Conservation (phyloP, 2,888 invertebrate genomes). For the Cordilura impudica region DNA sequence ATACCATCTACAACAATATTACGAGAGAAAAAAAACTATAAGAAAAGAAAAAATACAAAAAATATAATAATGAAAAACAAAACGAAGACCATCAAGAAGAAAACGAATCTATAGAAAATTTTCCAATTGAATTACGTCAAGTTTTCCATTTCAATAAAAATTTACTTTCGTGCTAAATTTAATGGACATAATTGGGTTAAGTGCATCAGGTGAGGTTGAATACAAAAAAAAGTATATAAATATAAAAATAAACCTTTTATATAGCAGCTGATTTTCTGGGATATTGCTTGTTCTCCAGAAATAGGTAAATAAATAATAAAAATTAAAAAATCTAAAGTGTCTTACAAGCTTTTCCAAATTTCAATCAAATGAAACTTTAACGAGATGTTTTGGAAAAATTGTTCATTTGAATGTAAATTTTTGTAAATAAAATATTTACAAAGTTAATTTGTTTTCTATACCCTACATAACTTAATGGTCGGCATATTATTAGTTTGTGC, state of each 20-base stretch:
- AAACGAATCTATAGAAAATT: constrained; percentile 36
- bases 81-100: constrained; percentile 7
- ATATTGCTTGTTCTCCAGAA: background rate
- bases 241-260: background rate
- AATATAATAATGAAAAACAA: constrained; percentile 1
- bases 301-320: background rate
- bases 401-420: too few species aligned
- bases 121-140: constrained; percentile 64
- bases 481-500: too few species aligned
- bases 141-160: constrained; percentile 63
- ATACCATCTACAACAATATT: too few species aligned
- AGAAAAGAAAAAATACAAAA: background rate
- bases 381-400: too few species aligned
- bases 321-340: too few species aligned
- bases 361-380: too few species aligned
- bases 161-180: constrained; percentile 62
- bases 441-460: too few species aligned
- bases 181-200: constrained; percentile 64
- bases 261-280: background rate
- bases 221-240: background rate
- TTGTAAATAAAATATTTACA: too few species aligned
- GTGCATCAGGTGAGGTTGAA: constrained; percentile 58
- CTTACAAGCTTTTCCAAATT: too few species aligned
- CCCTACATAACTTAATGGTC: too few species aligned
- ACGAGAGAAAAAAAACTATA: too few species aligned